Conservation (phyloP, 1,140 invertebrate species). For the Ephestia elutella region DNA sequence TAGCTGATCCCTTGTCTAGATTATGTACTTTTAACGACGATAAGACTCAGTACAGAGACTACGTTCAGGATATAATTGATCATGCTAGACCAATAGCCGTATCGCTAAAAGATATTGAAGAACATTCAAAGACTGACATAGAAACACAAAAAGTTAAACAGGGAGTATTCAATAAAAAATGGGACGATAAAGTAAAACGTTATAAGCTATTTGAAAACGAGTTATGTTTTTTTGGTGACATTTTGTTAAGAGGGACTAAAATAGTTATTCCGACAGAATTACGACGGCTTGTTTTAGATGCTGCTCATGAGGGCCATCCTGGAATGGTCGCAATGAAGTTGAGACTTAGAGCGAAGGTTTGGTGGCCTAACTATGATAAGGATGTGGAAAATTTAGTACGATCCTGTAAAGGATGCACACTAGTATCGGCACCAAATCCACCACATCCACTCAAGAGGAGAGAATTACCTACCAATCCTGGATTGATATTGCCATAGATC, state of each 20-base stretch:
- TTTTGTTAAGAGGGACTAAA: constrained; percentile 22
- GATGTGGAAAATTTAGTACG: constrained; percentile 59
- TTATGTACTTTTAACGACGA: constrained; percentile 13
- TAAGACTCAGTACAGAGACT: too few species aligned
- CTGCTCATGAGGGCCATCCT: constrained; percentile 70
- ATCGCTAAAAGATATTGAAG: constrained; percentile 14
- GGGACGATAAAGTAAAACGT: constrained; percentile 18
- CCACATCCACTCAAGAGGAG: constrained; percentile 22
- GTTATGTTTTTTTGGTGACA: constrained; percentile 22
- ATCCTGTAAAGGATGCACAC: constrained; percentile 61
- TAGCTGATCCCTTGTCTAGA: constrained; percentile 23
- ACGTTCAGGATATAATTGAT: constrained; percentile 14
- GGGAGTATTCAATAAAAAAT: constrained; percentile 19
- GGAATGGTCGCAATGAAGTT: constrained; percentile 65
- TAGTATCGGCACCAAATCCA: constrained; percentile 17
- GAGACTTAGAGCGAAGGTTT: constrained; percentile 20
- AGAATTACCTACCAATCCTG: constrained; percentile 19
- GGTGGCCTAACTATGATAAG: constrained; percentile 63
- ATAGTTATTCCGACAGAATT: constrained; percentile 29
- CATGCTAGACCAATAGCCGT: constrained; percentile 12
- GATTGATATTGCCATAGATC: constrained; percentile 24
- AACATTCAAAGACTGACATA: constrained; percentile 11
- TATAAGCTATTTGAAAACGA: constrained; percentile 27
- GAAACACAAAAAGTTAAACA: constrained; percentile 24
- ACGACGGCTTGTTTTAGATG: constrained; percentile 24